Conservation (phyloP, 2,113 vertebrate genomes). For the Heliornis fulica region DNA sequence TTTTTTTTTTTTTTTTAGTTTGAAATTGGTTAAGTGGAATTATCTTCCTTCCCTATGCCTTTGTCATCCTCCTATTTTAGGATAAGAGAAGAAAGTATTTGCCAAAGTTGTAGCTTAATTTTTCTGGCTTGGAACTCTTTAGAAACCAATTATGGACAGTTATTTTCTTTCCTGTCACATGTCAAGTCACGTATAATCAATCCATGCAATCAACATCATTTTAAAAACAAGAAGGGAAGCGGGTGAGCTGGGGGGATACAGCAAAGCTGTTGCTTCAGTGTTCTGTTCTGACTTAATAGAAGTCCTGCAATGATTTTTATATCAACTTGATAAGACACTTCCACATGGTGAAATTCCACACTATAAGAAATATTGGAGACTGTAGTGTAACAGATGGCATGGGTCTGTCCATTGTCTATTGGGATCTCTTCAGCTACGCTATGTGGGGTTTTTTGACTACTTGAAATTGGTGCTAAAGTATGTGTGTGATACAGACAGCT, state of each 20-base stretch:
- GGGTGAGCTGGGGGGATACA: not conserved
- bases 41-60: accelerated
- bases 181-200: not conserved
- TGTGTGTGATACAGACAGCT: not conserved
- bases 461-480: not conserved
- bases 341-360: not conserved
- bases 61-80: not conserved
- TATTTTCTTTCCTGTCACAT: not conserved
- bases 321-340: not conserved
- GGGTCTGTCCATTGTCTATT: not conserved
- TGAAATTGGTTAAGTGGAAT: not conserved
- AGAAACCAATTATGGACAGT: not conserved
- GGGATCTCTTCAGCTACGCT: not conserved
- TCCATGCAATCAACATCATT: not conserved
- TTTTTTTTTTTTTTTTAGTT: not conserved
- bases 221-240: not conserved
- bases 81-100: not conserved
- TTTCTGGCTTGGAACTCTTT: not conserved
- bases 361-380: not conserved
- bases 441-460: not conserved
- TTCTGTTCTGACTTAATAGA: not conserved
- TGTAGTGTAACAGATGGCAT: not conserved
- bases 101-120: not conserved
- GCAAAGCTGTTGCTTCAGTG: not conserved
- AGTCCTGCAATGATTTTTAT: not conserved